Percentiles rank a stretch among this genome's conserved stretches.
These are phyloP conservation scores for Drosophila mauritiana DNA, from an alignment of 1,140 invertebrate species.

Conservation along the genomic window DNA sequence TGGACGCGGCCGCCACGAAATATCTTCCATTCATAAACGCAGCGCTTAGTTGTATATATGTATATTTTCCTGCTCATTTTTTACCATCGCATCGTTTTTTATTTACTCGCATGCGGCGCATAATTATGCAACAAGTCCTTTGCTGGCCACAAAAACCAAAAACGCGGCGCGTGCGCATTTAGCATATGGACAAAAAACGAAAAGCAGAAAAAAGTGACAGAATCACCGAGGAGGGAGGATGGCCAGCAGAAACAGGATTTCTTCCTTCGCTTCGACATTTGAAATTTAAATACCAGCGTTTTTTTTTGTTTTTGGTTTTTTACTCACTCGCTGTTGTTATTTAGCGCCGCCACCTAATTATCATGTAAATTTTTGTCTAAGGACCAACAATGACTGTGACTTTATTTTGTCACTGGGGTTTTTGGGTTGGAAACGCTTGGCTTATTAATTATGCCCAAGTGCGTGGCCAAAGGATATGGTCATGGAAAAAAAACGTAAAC, in stretches of 20 bases:
- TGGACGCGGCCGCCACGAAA: slow-evolving; percentile 8
- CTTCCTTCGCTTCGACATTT: slow-evolving; percentile 67
- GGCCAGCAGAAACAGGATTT: slow-evolving; percentile 62
- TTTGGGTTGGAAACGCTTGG: slow-evolving; percentile 41
- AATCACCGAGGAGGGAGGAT: slow-evolving; percentile 26
- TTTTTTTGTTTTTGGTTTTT: slow-evolving; percentile 5
- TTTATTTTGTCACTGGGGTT: slow-evolving; percentile 42
- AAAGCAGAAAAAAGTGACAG: slow-evolving; percentile 16
- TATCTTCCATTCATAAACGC: slow-evolving; percentile 81
- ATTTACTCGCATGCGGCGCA: slow-evolving; percentile 71
- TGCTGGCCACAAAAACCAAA: slow-evolving; percentile 51
- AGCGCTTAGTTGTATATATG: slow-evolving; percentile 52
- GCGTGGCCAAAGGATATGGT: slow-evolving; percentile 74
- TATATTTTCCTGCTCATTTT: slow-evolving; percentile 46
- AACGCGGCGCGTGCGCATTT: slow-evolving; percentile 80
- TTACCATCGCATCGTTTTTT: slow-evolving; percentile 42
- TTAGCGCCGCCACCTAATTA: slow-evolving; percentile 73
- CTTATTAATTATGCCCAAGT: slow-evolving; percentile 83
- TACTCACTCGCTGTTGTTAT: slow-evolving; percentile 11
- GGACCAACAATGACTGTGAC: slow-evolving; percentile 55
- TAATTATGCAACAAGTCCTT: slow-evolving; percentile 84
- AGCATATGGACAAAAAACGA: slow-evolving; percentile 50
- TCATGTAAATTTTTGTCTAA: slow-evolving; percentile 80
- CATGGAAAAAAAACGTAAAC: slow-evolving; percentile 60
- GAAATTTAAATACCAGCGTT: slow-evolving; percentile 70